Percentiles rank a stretch among this genome's conserved stretches.
Conservation (phyloP, 2,797 vertebrate species). For the Pangasius larnaudii region DNA sequence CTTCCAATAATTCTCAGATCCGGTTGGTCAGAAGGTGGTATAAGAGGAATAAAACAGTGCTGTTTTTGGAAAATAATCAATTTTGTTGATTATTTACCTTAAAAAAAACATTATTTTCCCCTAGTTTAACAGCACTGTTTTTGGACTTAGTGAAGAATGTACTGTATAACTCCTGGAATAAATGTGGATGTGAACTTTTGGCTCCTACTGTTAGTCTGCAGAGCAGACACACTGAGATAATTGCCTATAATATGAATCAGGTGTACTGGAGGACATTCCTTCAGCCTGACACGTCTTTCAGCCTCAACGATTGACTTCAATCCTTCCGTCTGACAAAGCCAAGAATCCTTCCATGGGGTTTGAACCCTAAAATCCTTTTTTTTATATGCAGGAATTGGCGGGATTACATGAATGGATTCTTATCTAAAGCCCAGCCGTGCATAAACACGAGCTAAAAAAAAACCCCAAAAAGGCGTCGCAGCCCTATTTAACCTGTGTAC, state of each 20-base stretch:
- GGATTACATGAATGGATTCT: constrained; percentile 47
- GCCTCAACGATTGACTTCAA: constrained; percentile 61
- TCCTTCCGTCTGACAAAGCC: constrained; percentile 56
- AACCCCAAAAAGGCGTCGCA: not conserved
- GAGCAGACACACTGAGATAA: constrained; percentile 72
- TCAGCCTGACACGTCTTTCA: constrained; percentile 63
- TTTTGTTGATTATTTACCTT: not conserved
- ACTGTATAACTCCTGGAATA: not conserved
- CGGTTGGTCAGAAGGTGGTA: not conserved
- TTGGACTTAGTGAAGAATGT: not conserved
- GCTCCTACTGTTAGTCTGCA: constrained; percentile 49
- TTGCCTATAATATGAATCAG: constrained; percentile 76
- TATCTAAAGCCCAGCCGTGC: constrained; percentile 66
- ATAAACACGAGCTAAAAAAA: constrained; percentile 68
- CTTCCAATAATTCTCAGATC: not conserved
- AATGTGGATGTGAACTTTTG: not conserved
- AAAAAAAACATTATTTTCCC: not conserved
- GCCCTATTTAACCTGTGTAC: constrained; percentile 21
- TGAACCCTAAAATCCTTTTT: constrained; percentile 61
- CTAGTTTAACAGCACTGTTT: not conserved
- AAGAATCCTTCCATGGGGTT: constrained; percentile 64
- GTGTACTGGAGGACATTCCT: constrained; percentile 66
- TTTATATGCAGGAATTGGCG: constrained; percentile 57
- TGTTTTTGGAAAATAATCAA: not conserved
- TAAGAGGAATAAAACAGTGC: not conserved